Evolutionary conservation across 2,888 invertebrate species (phyloP), one percentile per base, ranked within the genome.

Genomic region (Agrochola circellaris): DNA sequence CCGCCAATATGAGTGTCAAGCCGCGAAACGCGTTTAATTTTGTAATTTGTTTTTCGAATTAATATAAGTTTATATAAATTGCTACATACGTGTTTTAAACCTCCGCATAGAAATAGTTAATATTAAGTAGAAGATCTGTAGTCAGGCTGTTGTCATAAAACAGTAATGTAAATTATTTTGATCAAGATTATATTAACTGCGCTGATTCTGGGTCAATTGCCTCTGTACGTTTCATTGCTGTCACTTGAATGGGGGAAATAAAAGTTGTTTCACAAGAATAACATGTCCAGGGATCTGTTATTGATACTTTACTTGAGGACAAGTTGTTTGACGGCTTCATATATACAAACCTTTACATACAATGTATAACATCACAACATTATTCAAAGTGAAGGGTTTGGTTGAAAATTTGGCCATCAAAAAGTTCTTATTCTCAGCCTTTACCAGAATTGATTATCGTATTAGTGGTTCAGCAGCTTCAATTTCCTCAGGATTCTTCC

Each of bases 191-290:
- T 17, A 38, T 26, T 26, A 70, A n/a, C n/a, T 62, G 13, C 20
- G n/a, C 23, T 26, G 2, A 30, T 82, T 85, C 86, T 82, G 69
- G 82, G 82, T 85, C 76, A 85, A 75, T 48, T 58, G 73, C 48
- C 42, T 65, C 26, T 8, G 54, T 26, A 15, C 60, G 23, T 45
- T 23, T 60, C 38, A 61, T 65, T 65, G 34, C 56, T 66, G 65
- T 67, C 69, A 56, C n/a, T 60, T 72, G 1, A 48, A 61, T 60
- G 62, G 80, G 45, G 65, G 30, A 73, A 34, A 81, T 81, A 74
- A 73, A 81, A 69, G 51, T 65, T n/a, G 74, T 85, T 82, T 81
- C 69, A 48, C 64, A 81, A 81, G 45, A 73, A n/a, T 20, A 11
- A 45, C 51, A 15, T 51, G 34, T 15, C 30, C 11, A 26, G 42